phyloP scores from a whole-genome alignment of 2,797 vertebrate species.

The Tachyglossus aculeatus region DNA sequence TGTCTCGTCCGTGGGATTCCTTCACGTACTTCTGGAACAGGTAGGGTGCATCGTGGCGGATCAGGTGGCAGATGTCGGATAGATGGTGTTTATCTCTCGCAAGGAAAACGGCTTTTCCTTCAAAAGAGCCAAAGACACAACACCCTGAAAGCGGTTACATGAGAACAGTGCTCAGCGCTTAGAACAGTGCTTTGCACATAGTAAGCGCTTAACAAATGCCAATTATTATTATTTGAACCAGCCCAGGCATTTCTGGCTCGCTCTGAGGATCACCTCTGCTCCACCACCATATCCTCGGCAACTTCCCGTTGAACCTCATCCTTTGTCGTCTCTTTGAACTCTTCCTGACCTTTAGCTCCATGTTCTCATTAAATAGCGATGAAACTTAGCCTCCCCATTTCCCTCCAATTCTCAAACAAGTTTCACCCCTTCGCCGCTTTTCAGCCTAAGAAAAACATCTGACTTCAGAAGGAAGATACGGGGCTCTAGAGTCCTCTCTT shows the following conservation, averaged over 20 bases:
- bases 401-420: neutral
- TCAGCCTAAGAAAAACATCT: too few relatives aligned
- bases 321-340: neutral
- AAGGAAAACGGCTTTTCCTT: conserved; percentile 91
- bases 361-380: neutral
- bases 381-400: neutral
- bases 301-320: neutral
- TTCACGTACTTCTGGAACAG: conserved; percentile 93
- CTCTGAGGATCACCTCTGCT: neutral
- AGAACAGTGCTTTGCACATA: too few relatives aligned
- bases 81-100: conserved; percentile 91
- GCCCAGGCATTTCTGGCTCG: neutral
- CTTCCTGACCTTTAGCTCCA: neutral
- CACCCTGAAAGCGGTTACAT: neutral
- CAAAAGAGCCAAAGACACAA: conserved; percentile 27
- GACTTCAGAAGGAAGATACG: too few relatives aligned
- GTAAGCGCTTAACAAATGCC: too few relatives aligned
- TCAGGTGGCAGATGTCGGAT: conserved; percentile 88
- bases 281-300: too few relatives aligned
- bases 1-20: conserved; percentile 89
- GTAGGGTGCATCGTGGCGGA: conserved; percentile 90
- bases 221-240: neutral
- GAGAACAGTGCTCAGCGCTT: too few relatives aligned
- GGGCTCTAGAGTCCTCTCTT: too few relatives aligned
- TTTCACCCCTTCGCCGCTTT: neutral